These are phyloP conservation scores for Zaprionus ghesquierei DNA, from an alignment of 1,140 invertebrate species.

Conservation along the genomic window DNA sequence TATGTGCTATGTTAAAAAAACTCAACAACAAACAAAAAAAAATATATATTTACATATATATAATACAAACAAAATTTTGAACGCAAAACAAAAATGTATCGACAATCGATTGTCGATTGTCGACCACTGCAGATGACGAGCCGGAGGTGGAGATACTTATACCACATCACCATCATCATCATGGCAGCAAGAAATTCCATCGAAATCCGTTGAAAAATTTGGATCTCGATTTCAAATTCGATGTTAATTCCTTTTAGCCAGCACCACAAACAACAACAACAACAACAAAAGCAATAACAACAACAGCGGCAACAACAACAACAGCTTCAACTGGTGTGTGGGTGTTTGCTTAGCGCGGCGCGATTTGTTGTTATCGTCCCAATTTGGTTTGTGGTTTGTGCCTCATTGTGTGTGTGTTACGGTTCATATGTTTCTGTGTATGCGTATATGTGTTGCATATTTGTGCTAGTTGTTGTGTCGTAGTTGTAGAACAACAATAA, in stretches of 20 bases:
- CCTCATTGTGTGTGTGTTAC: neutral
- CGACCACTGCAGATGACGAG: slow-evolving; percentile 66
- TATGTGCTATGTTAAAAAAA: slow-evolving; percentile 14
- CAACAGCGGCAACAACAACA: slow-evolving; percentile 2
- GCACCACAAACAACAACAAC: slow-evolving; percentile 37
- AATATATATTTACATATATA: no score
- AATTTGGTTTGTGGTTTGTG: neutral
- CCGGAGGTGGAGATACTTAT: slow-evolving; percentile 75
- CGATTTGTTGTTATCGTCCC: slow-evolving; percentile 21
- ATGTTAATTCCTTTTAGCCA: slow-evolving; percentile 82
- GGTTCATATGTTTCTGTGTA: neutral
- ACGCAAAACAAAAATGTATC: neutral
- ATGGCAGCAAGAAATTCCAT: slow-evolving; percentile 79
- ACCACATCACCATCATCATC: slow-evolving; percentile 82
- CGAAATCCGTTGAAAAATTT: slow-evolving; percentile 82
- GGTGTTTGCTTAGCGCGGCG: slow-evolving; percentile 22
- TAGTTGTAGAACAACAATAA: slow-evolving; percentile 15
- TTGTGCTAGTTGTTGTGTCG: neutral
- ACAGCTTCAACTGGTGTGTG: slow-evolving; percentile 47
- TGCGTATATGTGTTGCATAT: neutral
- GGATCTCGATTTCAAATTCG: slow-evolving; percentile 82
- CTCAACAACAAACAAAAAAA: slow-evolving; percentile 9
- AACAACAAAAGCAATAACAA: slow-evolving; percentile 46
- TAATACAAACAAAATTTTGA: neutral
- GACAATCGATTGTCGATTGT: neutral